Evolutionary conservation across 2,797 vertebrate genomes (phyloP).

Genomic region (Potorous gilbertii): DNA sequence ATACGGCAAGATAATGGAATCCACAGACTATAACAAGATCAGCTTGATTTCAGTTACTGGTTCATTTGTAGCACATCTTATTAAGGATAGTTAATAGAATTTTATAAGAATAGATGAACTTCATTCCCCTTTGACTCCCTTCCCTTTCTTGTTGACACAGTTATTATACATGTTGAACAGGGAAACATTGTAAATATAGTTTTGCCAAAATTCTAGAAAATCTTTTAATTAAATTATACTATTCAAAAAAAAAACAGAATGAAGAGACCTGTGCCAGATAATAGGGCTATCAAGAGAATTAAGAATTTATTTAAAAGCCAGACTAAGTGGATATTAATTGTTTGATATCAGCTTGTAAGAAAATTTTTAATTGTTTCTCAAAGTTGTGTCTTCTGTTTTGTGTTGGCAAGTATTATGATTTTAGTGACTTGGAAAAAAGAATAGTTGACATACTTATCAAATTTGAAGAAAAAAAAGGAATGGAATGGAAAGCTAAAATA

Average conservation of each 20-base stretch:
- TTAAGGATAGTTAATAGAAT: background rate
- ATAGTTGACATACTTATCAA: background rate
- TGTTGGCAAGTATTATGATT: background rate
- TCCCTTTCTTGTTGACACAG: too few species aligned
- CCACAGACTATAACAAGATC: background rate
- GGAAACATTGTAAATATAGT: background rate
- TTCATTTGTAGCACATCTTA: background rate
- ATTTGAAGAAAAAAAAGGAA: background rate
- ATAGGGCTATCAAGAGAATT: background rate
- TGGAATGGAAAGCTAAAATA: background rate
- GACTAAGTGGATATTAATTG: background rate
- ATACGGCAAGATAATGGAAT: background rate
- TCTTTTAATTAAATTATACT: background rate
- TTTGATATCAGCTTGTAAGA: background rate
- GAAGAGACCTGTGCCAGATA: background rate
- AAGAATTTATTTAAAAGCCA: background rate
- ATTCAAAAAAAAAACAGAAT: background rate
- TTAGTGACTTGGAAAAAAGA: background rate
- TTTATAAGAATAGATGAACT: background rate
- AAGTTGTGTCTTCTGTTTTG: background rate
- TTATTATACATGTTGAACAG: background rate
- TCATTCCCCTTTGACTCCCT: background rate
- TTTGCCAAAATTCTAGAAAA: too few species aligned
- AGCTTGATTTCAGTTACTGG: background rate
- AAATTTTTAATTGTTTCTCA: background rate